These are phyloP conservation scores for Tupaia tana DNA, from an alignment of 2,113 vertebrate species.

Conservation along the genomic window DNA sequence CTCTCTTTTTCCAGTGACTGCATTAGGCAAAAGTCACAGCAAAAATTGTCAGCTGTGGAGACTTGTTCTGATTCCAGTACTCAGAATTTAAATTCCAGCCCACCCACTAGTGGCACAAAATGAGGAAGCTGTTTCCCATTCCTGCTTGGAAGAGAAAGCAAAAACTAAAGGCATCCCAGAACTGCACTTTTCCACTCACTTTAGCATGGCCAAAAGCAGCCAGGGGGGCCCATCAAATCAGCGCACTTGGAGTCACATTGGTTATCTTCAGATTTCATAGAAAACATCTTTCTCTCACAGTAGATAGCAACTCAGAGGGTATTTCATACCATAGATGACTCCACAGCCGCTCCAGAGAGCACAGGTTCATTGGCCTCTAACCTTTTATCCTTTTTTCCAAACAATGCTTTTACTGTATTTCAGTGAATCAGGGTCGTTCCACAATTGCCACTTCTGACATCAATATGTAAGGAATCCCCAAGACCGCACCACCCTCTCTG, in stretches of 20 bases:
- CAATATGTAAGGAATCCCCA: neutral
- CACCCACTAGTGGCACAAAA: neutral
- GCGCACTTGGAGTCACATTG: neutral
- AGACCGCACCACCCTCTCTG: neutral
- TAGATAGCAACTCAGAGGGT: neutral
- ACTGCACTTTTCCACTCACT: neutral
- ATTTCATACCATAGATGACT: neutral
- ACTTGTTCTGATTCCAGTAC: neutral
- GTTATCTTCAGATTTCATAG: neutral
- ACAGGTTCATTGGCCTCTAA: neutral
- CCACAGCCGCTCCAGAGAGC: neutral
- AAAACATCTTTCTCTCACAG: neutral
- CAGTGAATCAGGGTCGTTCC: neutral
- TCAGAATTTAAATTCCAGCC: slow-evolving; percentile 29
- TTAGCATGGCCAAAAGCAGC: neutral
- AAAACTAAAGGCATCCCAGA: neutral
- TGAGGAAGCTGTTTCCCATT: neutral
- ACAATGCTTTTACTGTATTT: neutral
- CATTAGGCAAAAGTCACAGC: neutral
- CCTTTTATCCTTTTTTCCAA: neutral
- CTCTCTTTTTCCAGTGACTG: neutral
- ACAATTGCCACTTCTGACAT: neutral
- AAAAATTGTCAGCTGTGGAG: neutral
- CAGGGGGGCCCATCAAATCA: neutral
- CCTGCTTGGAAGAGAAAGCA: slow-evolving; percentile 30